These are phyloP conservation scores for Empidonax alnorum DNA, from an alignment of 2,113 vertebrate species.

Conservation along the genomic window DNA sequence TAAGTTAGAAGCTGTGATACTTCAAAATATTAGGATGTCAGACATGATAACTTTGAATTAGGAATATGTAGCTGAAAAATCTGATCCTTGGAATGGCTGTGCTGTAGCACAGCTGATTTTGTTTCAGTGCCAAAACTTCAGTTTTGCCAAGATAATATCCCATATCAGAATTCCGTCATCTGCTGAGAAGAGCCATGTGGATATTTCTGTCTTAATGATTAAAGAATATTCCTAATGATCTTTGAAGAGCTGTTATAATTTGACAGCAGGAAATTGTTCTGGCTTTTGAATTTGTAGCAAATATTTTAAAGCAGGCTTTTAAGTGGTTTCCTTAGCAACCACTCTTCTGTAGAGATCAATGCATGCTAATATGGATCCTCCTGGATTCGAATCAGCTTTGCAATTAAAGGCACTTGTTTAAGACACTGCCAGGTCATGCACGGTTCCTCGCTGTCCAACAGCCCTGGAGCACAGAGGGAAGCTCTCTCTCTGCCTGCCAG, in stretches of 20 bases:
- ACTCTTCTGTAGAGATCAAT: neutral
- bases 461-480: neutral
- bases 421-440: neutral
- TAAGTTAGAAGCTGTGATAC: neutral
- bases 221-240: neutral
- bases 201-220: neutral
- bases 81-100: neutral
- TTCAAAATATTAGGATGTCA: neutral
- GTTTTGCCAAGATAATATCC: neutral
- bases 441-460: neutral
- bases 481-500: neutral
- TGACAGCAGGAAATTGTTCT: neutral
- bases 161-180: neutral
- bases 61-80: neutral
- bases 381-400: neutral
- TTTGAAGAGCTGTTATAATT: neutral
- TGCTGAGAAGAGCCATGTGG: neutral
- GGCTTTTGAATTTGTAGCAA: neutral
- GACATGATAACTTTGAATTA: neutral
- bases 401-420: neutral
- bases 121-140: neutral
- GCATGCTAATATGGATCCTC: neutral
- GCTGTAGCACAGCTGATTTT: neutral
- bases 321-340: slow-evolving; percentile 21
- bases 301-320: slow-evolving; percentile 2